Evolutionary conservation across 2,113 vertebrate species (phyloP).

Genomic region (Cnemophilus loriae): DNA sequence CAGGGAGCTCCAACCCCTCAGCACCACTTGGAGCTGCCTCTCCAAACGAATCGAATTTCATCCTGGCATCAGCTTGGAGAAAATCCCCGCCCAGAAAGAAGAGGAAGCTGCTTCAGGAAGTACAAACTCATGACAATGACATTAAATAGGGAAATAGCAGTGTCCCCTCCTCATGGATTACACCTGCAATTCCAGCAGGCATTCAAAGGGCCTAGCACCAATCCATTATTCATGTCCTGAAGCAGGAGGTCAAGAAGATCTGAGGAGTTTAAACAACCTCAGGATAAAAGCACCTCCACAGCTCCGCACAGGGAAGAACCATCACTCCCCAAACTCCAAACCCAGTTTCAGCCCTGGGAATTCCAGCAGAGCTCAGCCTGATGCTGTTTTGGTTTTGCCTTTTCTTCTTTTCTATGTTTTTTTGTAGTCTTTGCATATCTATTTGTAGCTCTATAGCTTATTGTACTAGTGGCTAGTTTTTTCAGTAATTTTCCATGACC

Average conservation of each 20-base stretch:
- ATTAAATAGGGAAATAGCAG: neutral
- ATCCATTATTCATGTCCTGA: neutral
- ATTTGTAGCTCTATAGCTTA: neutral
- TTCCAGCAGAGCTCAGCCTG: neutral
- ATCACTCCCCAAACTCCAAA: neutral
- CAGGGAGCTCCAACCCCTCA: neutral
- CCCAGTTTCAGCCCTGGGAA: neutral
- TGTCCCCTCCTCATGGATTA: fast-evolving
- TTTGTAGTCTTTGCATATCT: neutral
- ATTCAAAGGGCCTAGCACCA: neutral
- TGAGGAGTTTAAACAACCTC: neutral
- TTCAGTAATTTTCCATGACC: neutral
- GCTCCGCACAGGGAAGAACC: neutral
- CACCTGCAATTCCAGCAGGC: neutral
- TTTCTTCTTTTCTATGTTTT: neutral
- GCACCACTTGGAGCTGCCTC: too few relatives aligned
- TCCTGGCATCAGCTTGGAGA: neutral
- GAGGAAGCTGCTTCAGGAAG: neutral
- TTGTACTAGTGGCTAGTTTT: neutral
- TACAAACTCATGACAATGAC: neutral
- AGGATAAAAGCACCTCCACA: neutral
- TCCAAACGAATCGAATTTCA: neutral
- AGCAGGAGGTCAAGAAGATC: neutral
- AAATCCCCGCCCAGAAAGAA: neutral
- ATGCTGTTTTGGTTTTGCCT: neutral